A percentile compares a stretch with the other conserved stretches of the same genome.
Conservation (phyloP, 2,113 vertebrate species). For the Trinectes maculatus region DNA sequence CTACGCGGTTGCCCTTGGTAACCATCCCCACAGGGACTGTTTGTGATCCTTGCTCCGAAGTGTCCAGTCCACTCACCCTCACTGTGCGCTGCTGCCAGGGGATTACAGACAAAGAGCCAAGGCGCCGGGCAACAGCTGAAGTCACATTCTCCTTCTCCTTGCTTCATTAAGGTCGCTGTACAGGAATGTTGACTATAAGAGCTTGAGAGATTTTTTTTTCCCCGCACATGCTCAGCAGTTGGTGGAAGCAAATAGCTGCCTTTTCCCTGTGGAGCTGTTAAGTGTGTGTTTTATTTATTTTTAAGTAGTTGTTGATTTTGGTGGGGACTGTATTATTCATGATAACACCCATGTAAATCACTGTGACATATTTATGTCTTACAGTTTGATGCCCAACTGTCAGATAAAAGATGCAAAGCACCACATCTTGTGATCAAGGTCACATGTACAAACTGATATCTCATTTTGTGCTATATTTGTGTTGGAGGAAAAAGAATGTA, state of each 20-base stretch:
- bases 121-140: constrained; percentile 27
- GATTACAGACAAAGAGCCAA: constrained; percentile 38
- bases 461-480: neutral
- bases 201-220: constrained; percentile 18
- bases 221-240: constrained; percentile 14
- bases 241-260: constrained; percentile 13
- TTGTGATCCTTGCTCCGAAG: constrained; percentile 43
- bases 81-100: constrained; percentile 40
- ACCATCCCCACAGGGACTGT: constrained; percentile 49
- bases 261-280: neutral
- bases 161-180: constrained; percentile 23
- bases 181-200: constrained; percentile 21
- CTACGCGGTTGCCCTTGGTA: constrained; percentile 58
- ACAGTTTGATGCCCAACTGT: neutral
- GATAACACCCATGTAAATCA: neutral
- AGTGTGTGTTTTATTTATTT: constrained; percentile 1
- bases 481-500: constrained; percentile 1
- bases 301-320: neutral
- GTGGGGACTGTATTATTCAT: neutral
- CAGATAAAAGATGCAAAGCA: constrained; percentile 1
- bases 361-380: neutral
- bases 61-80: constrained; percentile 50
- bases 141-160: constrained; percentile 20
- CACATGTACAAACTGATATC: neutral
- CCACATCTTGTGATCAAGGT: neutral